These are phyloP conservation scores for Melanotaenia duboulayi DNA, from an alignment of 2,113 vertebrate species.

Conservation along the genomic window DNA sequence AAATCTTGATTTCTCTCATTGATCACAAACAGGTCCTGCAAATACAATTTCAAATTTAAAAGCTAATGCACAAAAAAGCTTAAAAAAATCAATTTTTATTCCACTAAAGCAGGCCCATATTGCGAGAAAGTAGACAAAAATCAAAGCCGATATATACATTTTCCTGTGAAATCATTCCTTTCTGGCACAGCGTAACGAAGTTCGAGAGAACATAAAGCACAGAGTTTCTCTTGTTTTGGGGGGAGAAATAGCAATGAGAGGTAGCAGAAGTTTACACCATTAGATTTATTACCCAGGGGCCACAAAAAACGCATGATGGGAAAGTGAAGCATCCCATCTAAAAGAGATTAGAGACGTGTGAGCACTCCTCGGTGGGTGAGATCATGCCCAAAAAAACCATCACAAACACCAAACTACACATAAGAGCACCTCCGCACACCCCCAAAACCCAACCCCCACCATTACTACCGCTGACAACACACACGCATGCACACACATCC, in stretches of 20 bases:
- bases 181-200: conserved; percentile 78
- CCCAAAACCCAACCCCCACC: conserved; percentile 17
- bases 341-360: conserved; percentile 83
- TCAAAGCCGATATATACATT: conserved; percentile 87
- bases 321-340: conserved; percentile 78
- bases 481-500: background rate
- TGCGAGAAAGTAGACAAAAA: conserved; percentile 84
- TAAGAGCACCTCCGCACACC: conserved; percentile 18
- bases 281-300: conserved; percentile 82
- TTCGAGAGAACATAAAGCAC: conserved; percentile 82
- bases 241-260: conserved; percentile 66
- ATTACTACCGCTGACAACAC: background rate
- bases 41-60: conserved; percentile 86
- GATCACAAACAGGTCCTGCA: conserved; percentile 85
- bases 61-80: conserved; percentile 87
- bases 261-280: conserved; percentile 83
- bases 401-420: conserved; percentile 51
- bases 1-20: conserved; percentile 84
- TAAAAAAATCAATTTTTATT: conserved; percentile 88
- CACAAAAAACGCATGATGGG: conserved; percentile 75
- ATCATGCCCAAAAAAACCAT: conserved; percentile 74
- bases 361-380: conserved; percentile 77
- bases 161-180: conserved; percentile 83
- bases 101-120: conserved; percentile 82
- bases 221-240: conserved; percentile 62